Evolutionary conservation across 1,140 invertebrate species (phyloP).

Genomic region (Trichoplusia ni): DNA sequence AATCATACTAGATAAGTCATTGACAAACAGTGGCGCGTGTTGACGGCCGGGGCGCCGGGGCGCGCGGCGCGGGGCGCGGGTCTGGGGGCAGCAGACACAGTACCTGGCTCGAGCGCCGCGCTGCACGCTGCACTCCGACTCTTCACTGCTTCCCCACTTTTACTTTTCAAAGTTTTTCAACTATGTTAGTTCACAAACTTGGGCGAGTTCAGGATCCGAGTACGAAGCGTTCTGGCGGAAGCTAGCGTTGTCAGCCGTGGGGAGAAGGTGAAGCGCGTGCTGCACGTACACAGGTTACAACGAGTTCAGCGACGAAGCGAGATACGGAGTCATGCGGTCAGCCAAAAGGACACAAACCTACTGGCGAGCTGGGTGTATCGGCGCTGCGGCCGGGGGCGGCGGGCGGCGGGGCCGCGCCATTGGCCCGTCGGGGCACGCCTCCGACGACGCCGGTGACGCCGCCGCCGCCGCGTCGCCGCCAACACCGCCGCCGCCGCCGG

Average conservation of each 20-base stretch:
- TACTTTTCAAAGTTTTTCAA: slow-evolving; percentile 59
- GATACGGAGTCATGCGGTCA: slow-evolving; percentile 82
- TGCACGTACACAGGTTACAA: slow-evolving; percentile 70
- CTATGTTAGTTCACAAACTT: slow-evolving; percentile 60
- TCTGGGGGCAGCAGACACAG: slow-evolving; percentile 51
- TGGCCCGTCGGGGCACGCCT: slow-evolving; percentile 76
- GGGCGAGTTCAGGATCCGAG: slow-evolving; percentile 48
- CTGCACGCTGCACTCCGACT: slow-evolving; percentile 51
- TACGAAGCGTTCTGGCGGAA: slow-evolving; percentile 60
- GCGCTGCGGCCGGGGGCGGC: slow-evolving; percentile 59
- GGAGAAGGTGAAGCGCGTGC: slow-evolving; percentile 68
- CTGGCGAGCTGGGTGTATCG: slow-evolving; percentile 73
- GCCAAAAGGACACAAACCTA: slow-evolving; percentile 82
- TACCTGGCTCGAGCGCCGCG: slow-evolving; percentile 68
- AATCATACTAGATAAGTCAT: slow-evolving; percentile 55
- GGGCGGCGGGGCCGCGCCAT: slow-evolving; percentile 68
- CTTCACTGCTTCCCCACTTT: slow-evolving; percentile 58
- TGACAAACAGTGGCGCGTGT: slow-evolving; percentile 52
- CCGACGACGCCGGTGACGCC: slow-evolving; percentile 52
- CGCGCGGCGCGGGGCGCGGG: slow-evolving; percentile 39
- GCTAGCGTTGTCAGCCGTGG: slow-evolving; percentile 53
- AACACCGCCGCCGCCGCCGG: slow-evolving; percentile 48
- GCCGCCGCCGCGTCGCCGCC: slow-evolving; percentile 40
- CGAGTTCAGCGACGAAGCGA: slow-evolving; percentile 80
- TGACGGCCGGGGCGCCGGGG: slow-evolving; percentile 51